Conservation (phyloP, 2,888 invertebrate species). For the Drosophila mimetica region DNA sequence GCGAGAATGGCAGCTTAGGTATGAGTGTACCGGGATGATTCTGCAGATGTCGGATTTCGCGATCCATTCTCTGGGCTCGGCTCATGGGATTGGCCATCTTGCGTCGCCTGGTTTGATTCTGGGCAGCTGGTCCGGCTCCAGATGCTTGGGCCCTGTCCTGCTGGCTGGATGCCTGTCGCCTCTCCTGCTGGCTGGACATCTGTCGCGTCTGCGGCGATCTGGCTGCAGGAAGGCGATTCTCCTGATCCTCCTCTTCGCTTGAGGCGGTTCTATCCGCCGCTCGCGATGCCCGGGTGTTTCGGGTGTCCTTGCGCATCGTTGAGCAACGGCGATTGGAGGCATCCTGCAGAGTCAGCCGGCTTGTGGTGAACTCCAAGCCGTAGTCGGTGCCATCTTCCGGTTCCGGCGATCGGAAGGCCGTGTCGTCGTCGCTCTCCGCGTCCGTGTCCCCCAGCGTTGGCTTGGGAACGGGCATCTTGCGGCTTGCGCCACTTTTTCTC, state of each 20-base stretch:
- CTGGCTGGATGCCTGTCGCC: neutral
- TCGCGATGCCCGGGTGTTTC: neutral
- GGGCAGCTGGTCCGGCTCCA: neutral
- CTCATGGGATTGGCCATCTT: slow-evolving; percentile 40
- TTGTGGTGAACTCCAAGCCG: slow-evolving; percentile 57
- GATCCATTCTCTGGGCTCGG: slow-evolving; percentile 3
- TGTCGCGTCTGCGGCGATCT: neutral
- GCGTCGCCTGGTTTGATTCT: slow-evolving; percentile 16
- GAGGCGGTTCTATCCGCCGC: neutral
- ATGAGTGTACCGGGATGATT: slow-evolving; percentile 70
- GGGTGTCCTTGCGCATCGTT: slow-evolving; percentile 40
- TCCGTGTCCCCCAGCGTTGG: neutral
- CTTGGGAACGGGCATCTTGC: neutral
- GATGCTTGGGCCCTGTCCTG: neutral
- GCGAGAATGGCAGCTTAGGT: slow-evolving; percentile 84
- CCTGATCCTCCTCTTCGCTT: slow-evolving; percentile 4
- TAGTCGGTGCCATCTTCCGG: slow-evolving; percentile 53
- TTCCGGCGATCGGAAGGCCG: slow-evolving; percentile 42
- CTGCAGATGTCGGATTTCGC: slow-evolving; percentile 57
- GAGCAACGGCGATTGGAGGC: slow-evolving; percentile 38
- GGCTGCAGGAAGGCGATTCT: slow-evolving; percentile 23
- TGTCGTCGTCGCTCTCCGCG: slow-evolving; percentile 3
- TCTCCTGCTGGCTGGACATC: neutral
- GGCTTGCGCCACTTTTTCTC: neutral
- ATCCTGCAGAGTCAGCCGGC: slow-evolving; percentile 21